Conservation (phyloP, 2,797 vertebrate genomes). For the Bradypodion ventrale region DNA sequence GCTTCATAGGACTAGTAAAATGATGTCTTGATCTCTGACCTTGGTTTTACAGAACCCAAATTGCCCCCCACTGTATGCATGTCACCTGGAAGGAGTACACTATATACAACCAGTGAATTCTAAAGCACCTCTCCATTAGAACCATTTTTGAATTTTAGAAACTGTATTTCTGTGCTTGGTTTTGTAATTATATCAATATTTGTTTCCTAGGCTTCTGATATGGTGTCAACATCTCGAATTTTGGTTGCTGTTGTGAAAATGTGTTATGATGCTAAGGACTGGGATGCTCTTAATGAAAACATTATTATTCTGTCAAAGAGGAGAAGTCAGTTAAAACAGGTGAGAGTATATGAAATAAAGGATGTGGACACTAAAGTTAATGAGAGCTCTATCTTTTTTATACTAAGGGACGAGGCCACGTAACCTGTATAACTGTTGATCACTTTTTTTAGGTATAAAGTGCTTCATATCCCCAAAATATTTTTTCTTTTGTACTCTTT, state of each 20-base stretch:
- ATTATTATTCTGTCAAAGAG: constrained; percentile 96
- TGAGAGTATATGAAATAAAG: constrained; percentile 61
- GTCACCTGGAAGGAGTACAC: neutral
- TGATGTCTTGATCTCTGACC: too few species aligned
- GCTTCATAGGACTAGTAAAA: neutral
- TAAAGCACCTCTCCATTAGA: neutral
- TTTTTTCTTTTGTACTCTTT: neutral
- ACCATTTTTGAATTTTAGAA: neutral
- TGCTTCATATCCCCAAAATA: neutral
- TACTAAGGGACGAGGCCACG: neutral
- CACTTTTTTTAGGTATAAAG: neutral
- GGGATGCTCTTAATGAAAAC: constrained; percentile 97
- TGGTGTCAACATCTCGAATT: constrained; percentile 96
- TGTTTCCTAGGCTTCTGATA: constrained; percentile 89
- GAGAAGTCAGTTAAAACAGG: constrained; percentile 97
- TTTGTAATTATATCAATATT: neutral
- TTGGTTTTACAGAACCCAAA: neutral
- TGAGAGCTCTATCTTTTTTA: too few species aligned
- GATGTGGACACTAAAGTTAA: neutral
- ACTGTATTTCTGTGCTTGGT: neutral
- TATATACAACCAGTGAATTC: neutral
- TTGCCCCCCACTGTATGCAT: neutral
- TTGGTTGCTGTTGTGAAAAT: constrained; percentile 96
- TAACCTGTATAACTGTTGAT: neutral
- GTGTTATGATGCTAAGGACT: constrained; percentile 96